These are phyloP conservation scores for Myiagra hebetior DNA, from an alignment of 2,113 vertebrate species.

Conservation along the genomic window DNA sequence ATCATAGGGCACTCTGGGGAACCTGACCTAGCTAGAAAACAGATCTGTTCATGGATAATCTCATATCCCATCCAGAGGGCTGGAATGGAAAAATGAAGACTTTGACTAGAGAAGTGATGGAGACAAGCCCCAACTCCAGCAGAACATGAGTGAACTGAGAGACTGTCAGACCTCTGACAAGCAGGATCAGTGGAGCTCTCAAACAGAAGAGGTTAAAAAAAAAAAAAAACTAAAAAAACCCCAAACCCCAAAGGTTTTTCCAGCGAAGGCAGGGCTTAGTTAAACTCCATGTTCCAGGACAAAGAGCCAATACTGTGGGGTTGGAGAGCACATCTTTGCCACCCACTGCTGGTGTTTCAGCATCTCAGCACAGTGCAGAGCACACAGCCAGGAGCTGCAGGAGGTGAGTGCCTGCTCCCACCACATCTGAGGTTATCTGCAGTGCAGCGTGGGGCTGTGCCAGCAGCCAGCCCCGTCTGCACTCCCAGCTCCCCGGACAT, in stretches of 20 bases:
- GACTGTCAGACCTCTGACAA: neutral
- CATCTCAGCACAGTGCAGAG: neutral
- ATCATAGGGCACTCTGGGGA: neutral
- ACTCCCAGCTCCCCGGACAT: neutral
- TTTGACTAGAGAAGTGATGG: neutral
- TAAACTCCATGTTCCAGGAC: neutral
- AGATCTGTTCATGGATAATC: neutral
- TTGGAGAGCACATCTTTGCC: neutral
- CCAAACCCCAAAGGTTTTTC: neutral
- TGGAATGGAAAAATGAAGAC: neutral
- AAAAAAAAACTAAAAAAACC: too few species aligned
- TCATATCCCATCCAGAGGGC: neutral
- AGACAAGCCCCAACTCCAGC: neutral
- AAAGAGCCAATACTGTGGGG: accelerated
- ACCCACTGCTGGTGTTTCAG: neutral
- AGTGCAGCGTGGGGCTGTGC: accelerated
- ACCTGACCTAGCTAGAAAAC: neutral
- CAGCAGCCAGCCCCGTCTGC: neutral
- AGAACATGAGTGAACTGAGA: neutral
- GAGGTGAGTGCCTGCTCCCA: neutral
- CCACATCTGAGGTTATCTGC: accelerated
- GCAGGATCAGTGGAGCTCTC: neutral
- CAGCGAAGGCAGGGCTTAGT: neutral
- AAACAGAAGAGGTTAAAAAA: neutral
- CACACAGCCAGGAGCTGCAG: neutral